Percentiles rank a stretch among this genome's conserved stretches.
These are phyloP conservation scores for Eupeodes luniger DNA, from an alignment of 2,888 invertebrate genomes.

Conservation along the genomic window DNA sequence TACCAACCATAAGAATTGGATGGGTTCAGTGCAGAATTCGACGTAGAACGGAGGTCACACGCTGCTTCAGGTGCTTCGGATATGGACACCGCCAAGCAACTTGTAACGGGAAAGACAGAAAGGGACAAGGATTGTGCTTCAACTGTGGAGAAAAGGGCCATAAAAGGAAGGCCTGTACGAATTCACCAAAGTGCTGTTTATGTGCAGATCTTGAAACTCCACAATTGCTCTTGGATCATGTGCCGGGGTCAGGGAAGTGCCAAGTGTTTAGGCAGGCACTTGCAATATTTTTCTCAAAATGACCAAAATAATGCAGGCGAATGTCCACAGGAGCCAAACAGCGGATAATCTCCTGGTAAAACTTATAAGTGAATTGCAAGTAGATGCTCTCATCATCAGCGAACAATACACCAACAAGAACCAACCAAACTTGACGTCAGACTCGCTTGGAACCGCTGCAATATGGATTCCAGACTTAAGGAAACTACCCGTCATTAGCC, in stretches of 20 bases:
- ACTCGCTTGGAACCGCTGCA: background rate
- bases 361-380: too few relatives aligned
- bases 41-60: background rate
- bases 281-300: conserved; percentile 6
- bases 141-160: conserved; percentile 14
- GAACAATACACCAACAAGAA: background rate
- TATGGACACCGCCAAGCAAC: conserved; percentile 1
- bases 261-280: background rate
- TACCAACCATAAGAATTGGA: background rate
- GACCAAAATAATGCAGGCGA: background rate
- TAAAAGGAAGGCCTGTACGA: background rate
- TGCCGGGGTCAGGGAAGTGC: background rate
- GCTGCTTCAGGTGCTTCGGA: background rate
- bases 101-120: background rate
- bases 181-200: background rate
- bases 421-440: background rate
- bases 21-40: background rate
- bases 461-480: background rate
- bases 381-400: too few relatives aligned
- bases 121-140: background rate
- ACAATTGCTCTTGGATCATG: background rate
- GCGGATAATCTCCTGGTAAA: conserved; percentile 1
- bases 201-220: background rate
- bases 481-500: background rate
- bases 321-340: background rate